These are phyloP conservation scores for Ageneiosus marmoratus DNA, from an alignment of 2,113 vertebrate species.

Conservation along the genomic window DNA sequence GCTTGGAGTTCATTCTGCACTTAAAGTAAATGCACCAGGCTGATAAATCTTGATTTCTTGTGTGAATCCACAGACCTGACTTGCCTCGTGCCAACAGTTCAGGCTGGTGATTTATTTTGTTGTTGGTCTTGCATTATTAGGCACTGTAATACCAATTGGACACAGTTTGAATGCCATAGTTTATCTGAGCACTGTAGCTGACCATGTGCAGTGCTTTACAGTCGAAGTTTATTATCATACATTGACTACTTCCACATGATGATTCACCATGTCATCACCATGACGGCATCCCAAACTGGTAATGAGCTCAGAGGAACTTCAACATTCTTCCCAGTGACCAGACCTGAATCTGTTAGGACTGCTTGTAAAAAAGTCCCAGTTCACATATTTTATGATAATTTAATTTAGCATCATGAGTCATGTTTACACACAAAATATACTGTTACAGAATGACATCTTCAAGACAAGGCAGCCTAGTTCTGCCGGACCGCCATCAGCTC, in stretches of 20 bases:
- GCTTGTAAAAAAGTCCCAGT: background rate
- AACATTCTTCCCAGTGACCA: background rate
- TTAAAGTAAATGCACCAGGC: no score
- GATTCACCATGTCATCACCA: background rate
- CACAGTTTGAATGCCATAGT: background rate
- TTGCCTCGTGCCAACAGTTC: background rate
- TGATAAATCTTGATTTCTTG: background rate
- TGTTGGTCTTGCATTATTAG: background rate
- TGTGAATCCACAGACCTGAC: background rate
- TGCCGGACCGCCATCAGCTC: background rate
- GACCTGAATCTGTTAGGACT: background rate
- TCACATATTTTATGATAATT: background rate
- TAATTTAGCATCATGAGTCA: background rate
- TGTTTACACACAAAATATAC: background rate
- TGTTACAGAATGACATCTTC: background rate
- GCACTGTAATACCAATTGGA: background rate
- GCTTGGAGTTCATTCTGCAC: background rate
- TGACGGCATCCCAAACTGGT: background rate
- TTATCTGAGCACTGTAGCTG: background rate
- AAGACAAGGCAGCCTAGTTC: background rate
- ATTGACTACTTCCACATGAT: no score
- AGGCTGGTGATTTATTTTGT: background rate
- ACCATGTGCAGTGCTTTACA: background rate
- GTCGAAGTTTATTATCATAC: no score
- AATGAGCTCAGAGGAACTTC: background rate